Evolutionary conservation across 2,113 vertebrate genomes (phyloP).

Genomic region (Grammomys dolichurus): DNA sequence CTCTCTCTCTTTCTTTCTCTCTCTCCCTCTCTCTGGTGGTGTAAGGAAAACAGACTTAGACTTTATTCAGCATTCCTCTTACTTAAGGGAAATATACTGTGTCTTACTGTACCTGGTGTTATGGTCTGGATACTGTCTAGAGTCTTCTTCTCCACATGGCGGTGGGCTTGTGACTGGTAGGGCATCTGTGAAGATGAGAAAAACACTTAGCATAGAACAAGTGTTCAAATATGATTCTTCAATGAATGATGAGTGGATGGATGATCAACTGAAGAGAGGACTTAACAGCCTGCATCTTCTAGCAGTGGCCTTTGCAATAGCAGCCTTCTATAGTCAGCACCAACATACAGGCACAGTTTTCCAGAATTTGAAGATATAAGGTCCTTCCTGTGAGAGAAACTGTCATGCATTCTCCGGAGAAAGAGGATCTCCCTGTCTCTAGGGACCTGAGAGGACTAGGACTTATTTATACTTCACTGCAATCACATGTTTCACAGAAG

Average conservation of each 20-base stretch:
- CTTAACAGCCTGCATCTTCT: neutral
- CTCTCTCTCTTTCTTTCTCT: too few relatives aligned
- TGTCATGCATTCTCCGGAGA: neutral
- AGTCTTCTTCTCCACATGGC: neutral
- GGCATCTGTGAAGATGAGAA: neutral
- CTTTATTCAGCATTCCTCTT: neutral
- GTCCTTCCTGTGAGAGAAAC: constrained; percentile 20
- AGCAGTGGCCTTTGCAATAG: constrained; percentile 20
- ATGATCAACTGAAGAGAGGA: neutral
- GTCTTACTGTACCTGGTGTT: neutral
- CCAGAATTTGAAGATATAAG: constrained; percentile 36
- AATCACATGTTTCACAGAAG: constrained; percentile 21
- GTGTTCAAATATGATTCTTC: neutral
- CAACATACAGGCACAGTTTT: neutral
- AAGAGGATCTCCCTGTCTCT: neutral
- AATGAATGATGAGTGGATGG: neutral
- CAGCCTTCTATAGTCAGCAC: neutral
- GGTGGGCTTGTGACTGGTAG: neutral
- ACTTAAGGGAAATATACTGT: neutral
- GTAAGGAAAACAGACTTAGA: neutral
- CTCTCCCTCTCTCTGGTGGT: neutral
- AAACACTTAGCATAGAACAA: neutral
- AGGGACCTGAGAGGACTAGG: neutral
- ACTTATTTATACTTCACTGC: constrained; percentile 17
- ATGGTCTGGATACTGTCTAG: neutral